Evolutionary conservation across 2,888 invertebrate genomes (phyloP).

Genomic region (Eupeodes latifasciatus): DNA sequence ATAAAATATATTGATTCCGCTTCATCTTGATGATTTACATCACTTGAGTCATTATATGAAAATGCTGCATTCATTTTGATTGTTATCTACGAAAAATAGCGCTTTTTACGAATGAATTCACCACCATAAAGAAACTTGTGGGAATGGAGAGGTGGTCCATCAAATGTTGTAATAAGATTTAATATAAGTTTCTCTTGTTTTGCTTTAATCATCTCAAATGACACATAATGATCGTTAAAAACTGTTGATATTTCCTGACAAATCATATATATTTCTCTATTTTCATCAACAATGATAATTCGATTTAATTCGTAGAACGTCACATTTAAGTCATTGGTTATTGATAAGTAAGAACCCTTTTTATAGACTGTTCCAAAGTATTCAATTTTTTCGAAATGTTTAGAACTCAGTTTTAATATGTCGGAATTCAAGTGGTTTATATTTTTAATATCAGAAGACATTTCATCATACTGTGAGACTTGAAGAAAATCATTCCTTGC

Average conservation of each 20-base stretch:
- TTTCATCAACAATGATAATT: not conserved
- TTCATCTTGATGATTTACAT: not conserved
- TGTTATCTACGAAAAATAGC: not conserved
- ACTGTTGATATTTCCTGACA: slow-evolving; percentile 16
- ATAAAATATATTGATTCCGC: not conserved
- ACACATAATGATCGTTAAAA: slow-evolving; percentile 17
- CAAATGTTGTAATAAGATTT: not conserved
- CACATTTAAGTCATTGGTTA: slow-evolving; percentile 1
- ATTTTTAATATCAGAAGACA: not conserved
- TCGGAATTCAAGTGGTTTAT: slow-evolving; percentile 1
- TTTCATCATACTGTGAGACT: not conserved
- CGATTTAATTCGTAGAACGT: not conserved
- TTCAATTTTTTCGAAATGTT: slow-evolving; percentile 14
- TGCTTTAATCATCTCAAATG: not conserved
- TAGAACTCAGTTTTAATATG: slow-evolving; percentile 1
- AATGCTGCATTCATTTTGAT: not conserved
- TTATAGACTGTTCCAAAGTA: slow-evolving; percentile 12
- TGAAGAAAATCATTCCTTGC: not conserved
- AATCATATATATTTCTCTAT: not conserved
- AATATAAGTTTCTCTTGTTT: not conserved
- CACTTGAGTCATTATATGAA: not conserved
- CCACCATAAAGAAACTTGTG: too few relatives aligned
- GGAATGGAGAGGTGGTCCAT: too few relatives aligned
- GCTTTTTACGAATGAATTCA: too few relatives aligned
- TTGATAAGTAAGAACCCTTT: slow-evolving; percentile 4